phyloP scores from a whole-genome alignment of 2,888 invertebrate genomes.

The Eupithecia abbreviata region DNA sequence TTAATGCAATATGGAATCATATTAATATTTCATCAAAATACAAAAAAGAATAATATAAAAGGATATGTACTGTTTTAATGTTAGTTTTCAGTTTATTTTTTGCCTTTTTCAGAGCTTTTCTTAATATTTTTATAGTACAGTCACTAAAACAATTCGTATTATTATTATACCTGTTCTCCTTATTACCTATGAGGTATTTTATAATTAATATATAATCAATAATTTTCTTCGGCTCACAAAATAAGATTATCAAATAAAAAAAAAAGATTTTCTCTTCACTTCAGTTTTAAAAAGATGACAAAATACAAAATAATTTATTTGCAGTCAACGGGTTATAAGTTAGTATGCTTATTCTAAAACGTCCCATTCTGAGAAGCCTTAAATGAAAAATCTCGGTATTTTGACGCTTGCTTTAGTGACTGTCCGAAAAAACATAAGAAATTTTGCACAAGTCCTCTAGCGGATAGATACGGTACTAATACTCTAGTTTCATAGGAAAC shows the following conservation, averaged over 20 bases:
- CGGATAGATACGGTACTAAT: not conserved
- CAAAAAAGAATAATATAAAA: not conserved
- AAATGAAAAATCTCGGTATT: not conserved
- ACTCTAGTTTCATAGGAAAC: not conserved
- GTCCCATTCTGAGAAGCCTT: too few relatives aligned
- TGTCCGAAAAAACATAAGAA: not conserved
- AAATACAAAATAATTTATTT: too few relatives aligned
- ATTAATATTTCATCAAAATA: not conserved
- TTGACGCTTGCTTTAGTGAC: not conserved
- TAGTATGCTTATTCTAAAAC: too few relatives aligned
- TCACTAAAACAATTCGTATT: not conserved
- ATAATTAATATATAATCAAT: too few relatives aligned
- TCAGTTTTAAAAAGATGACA: too few relatives aligned
- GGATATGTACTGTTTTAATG: not conserved
- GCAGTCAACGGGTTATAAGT: too few relatives aligned
- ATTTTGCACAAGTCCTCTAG: not conserved
- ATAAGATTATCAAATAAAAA: too few relatives aligned
- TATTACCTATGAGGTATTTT: not conserved
- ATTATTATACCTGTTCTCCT: not conserved
- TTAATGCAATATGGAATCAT: conserved; percentile 26
- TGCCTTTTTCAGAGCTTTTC: not conserved
- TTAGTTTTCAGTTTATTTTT: not conserved
- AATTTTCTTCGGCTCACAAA: too few relatives aligned
- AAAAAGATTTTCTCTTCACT: too few relatives aligned
- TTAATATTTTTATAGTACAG: not conserved